Evolutionary conservation across 1,140 invertebrate genomes (phyloP), one percentile per base, ranked within the genome.

Genomic region (Ericerus pela): DNA sequence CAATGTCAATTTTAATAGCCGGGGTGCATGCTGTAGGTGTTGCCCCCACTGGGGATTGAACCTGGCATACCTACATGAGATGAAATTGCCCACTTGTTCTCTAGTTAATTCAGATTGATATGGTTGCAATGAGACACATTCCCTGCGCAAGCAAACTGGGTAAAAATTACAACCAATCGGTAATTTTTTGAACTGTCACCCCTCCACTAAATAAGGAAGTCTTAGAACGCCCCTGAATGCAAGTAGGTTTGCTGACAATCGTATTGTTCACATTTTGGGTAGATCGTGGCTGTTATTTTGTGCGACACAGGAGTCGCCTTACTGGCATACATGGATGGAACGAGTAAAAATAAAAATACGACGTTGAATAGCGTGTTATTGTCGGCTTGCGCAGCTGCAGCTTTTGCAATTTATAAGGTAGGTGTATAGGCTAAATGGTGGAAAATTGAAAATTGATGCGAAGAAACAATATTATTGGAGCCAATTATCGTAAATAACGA

Each of bases 281-380:
- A 96, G 90, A 95, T 96, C 67, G 85, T 95, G 58, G 91, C 90
- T 60, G 88, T 94, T 58, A 95, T 96, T 66, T 72, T 95, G 53
- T 92, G 88, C 68, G 90, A 93, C 69, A 95, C 90, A 28, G 91
- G 90, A 18, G 91, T 94, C 51, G 90, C 91, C 2, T 53, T 96
- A 22, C 73, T 95, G 57, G 91, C 90, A 8, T 96, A 96, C 63
- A 94, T 95, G 88, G 91, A 95, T 65, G 90, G 90, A 27, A 53
- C 38, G 1, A 41, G 43, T 14, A 90, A 92, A 61, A 89, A 86
- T 1, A 82, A 84, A 58, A 89, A 85, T 69, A 83, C 84, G 1
- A 94, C 88, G 1, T 72, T 94, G n/a, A 85, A 82, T 18, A 88
- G 88, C 1, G 90, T 95, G 1, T 84, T 95, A n/a, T 68, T 95